A percentile compares a stretch with the other conserved stretches of the same genome.
Evolutionary conservation across 2,888 invertebrate genomes (phyloP).

Genomic region (Hybos culiciformis): DNA sequence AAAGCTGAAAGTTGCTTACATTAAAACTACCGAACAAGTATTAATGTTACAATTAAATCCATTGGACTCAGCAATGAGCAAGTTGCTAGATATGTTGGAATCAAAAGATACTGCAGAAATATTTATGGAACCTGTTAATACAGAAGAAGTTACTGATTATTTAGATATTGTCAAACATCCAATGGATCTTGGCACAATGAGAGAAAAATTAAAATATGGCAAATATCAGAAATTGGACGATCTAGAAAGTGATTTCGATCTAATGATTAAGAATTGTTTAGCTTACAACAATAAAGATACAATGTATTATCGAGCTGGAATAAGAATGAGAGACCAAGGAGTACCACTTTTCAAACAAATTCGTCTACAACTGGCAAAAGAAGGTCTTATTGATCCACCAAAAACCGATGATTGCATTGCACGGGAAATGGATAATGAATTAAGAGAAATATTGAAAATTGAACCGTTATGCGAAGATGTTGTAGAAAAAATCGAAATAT

Average conservation of each 20-base stretch:
- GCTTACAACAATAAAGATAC: conserved; percentile 93
- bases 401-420: conserved; percentile 40
- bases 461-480: conserved; percentile 25
- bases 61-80: conserved; percentile 60
- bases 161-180: conserved; percentile 68
- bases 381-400: conserved; percentile 29
- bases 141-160: conserved; percentile 82
- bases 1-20: conserved; percentile 78
- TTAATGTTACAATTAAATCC: conserved; percentile 71
- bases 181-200: conserved; percentile 86
- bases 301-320: conserved; percentile 80
- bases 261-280: conserved; percentile 94
- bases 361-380: conserved; percentile 49
- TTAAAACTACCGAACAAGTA: conserved; percentile 67
- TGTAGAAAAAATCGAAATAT: conserved; percentile 40
- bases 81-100: conserved; percentile 62
- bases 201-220: conserved; percentile 53
- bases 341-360: conserved; percentile 64
- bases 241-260: conserved; percentile 77
- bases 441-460: conserved; percentile 33
- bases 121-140: conserved; percentile 86
- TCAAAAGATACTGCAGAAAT: conserved; percentile 73
- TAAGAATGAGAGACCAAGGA: conserved; percentile 83
- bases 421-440: conserved; percentile 42
- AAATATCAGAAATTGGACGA: conserved; percentile 58